Evolutionary conservation across 2,888 invertebrate genomes (phyloP).

Genomic region (Hirtodrosophila confusa): DNA sequence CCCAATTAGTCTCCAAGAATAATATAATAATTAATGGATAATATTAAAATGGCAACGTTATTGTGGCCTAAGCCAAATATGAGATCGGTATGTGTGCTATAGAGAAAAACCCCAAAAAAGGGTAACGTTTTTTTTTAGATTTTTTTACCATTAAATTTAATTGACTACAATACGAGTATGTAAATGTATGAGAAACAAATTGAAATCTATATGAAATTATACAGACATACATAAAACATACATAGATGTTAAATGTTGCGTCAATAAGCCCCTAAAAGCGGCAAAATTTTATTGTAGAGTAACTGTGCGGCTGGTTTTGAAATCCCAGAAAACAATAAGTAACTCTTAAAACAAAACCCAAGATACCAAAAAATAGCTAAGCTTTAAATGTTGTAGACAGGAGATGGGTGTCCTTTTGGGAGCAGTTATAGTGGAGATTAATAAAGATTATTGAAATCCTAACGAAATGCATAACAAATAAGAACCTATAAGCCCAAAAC

Average conservation of each 20-base stretch:
- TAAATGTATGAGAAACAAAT: conserved; percentile 8
- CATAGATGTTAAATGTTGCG: conserved; percentile 68
- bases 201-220: conserved; percentile 5
- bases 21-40: neutral
- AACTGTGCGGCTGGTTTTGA: conserved; percentile 29
- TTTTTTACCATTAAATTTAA: conserved; percentile 71
- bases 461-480: conserved; percentile 30
- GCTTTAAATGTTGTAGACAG: conserved; percentile 75
- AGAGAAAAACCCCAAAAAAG: conserved; percentile 18
- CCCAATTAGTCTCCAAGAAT: conserved; percentile 5
- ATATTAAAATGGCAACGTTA: conserved; percentile 9
- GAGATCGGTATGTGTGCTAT: conserved; percentile 39
- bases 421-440: conserved; percentile 27
- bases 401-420: conserved; percentile 8
- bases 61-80: conserved; percentile 29
- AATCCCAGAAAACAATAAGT: conserved; percentile 34
- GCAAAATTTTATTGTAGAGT: conserved; percentile 59
- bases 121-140: conserved; percentile 59
- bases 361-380: conserved; percentile 55
- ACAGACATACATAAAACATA: conserved; percentile 5
- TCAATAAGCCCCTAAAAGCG: conserved; percentile 54
- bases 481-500: conserved; percentile 19
- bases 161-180: conserved; percentile 15
- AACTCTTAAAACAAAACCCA: conserved; percentile 13
- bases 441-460: conserved; percentile 26